Evolutionary conservation across 2,113 vertebrate species (phyloP), one percentile per base, ranked within the genome.

Genomic region (Colaptes auratus): DNA sequence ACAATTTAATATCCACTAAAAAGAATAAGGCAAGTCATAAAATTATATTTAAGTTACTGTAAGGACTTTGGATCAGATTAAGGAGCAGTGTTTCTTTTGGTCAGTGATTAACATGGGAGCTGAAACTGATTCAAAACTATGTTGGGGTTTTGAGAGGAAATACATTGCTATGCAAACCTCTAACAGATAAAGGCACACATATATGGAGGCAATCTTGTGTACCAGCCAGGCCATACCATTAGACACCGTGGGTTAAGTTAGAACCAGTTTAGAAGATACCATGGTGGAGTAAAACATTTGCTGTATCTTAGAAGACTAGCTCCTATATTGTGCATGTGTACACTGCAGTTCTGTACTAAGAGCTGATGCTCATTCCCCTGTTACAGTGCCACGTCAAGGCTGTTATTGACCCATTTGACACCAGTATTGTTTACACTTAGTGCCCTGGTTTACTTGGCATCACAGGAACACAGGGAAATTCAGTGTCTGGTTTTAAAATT

Each of bases 261-360:
- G 71, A 69, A 53, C 18, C 20, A 67, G 23, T 28, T 83, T 44
- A 88, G 65, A 44, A 95, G 81, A 82, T 27, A 67, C 10, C 12
- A 15, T 30, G 42, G 55, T 52, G 36, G 36, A 64, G 24, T 82
- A 90, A 78, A 82, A 35, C 5, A 42, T 30, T 55, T 71, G 36
- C 13, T 83, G 9, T 70, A 61, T 14, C 28, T 42, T 65, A 44
- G n/a, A 82, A 56, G 15, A 35, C 42, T 33, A 63, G 24, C 30
- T 82, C 27, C 59, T 64, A 20, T 15, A 36, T 30, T 35, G 15
- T 36, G 7, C 61, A 17, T 0, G 0, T 39, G 74, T 85, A 61
- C 20, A 4, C 55, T 31, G 24, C 10, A 12, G 12, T 30, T 42
- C 28, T 31, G 39, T 1, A n/a, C 39, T 2, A 4, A 7, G n/a